Evolutionary conservation across 2,888 invertebrate species (phyloP), one percentile per base, ranked within the genome.

Genomic region (Ypsolopha sequella): DNA sequence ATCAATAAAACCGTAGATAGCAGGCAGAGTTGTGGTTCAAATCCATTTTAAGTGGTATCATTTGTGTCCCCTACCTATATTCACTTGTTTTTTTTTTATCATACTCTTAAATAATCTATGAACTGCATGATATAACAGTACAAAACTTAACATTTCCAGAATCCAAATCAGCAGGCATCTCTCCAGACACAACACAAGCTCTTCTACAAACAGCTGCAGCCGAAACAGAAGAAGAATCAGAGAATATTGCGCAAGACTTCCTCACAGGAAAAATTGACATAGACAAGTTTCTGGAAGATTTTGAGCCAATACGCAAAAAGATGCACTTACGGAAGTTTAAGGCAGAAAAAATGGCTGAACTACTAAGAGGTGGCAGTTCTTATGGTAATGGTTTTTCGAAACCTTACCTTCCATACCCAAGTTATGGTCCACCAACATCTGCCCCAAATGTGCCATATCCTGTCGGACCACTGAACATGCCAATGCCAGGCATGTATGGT

Each of bases 201-300:
- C 79, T 98, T 47, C 86, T 99, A 10, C 96, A 97, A 87, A 93
- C 97, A 8, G 93, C 96, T 9, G 94, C 97, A 34, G 95, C 96
- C 36, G 94, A 97, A 84, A 92, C 93, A 51, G 99, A 99, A 74
- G 98, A 98, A 69, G 92, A 95, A 67, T 95, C 97, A 0, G 99
- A 99, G 81, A 89, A 89, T 55, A 73, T 93, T 45, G 93, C 95
- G 0, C 92, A 95, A 64, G 90, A 92, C 58, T 97, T 98, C 66
- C 87, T 96, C 39, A 89, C 91, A 10, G 92, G 91, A 7, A 90
- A 91, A 68, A 74, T 85, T 2, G 90, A 92, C 51, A 86, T 93
- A 7, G 98, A 98, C 14, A 90, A 91, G 54, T 99, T 98, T 70
- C 79, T 98, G 6, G 94, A 95, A 54, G 90, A 94, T 53, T 99